Percentiles rank a stretch among this genome's conserved stretches.
These are phyloP conservation scores for Acanthopagrus latus DNA, from an alignment of 2,797 vertebrate genomes.

Conservation along the genomic window DNA sequence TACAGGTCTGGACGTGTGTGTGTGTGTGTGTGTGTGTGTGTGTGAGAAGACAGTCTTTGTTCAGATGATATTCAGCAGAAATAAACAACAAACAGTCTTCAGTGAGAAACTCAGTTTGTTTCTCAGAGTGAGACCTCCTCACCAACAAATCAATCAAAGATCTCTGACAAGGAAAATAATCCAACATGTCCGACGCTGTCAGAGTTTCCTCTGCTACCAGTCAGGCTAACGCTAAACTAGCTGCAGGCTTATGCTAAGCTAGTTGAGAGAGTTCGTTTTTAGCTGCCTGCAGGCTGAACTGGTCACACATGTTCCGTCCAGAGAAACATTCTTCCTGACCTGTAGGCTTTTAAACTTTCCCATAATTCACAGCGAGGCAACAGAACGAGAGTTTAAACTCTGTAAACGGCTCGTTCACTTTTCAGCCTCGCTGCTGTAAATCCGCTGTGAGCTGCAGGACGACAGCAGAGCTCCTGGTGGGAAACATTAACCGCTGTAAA, in stretches of 20 bases:
- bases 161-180: too few relatives aligned
- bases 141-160: too few relatives aligned
- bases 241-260: too few relatives aligned
- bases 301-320: neutral
- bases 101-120: too few relatives aligned
- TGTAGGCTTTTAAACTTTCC: neutral
- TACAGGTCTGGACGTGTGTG: conserved; percentile 27
- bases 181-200: too few relatives aligned
- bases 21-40: conserved; percentile 38
- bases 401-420: neutral
- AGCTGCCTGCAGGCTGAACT: neutral
- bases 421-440: neutral
- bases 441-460: conserved; percentile 5
- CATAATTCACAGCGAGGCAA: neutral
- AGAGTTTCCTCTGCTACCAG: too few relatives aligned
- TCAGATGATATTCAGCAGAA: too few relatives aligned
- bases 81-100: too few relatives aligned
- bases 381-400: neutral
- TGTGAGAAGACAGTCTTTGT: neutral
- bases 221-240: too few relatives aligned
- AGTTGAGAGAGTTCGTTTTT: too few relatives aligned
- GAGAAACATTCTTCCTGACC: neutral
- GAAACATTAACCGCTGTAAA: conserved; percentile 62
- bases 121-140: too few relatives aligned
- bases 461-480: conserved; percentile 58